phyloP scores from a whole-genome alignment of 2,113 vertebrate genomes.

The Phyllostomus hastatus region DNA sequence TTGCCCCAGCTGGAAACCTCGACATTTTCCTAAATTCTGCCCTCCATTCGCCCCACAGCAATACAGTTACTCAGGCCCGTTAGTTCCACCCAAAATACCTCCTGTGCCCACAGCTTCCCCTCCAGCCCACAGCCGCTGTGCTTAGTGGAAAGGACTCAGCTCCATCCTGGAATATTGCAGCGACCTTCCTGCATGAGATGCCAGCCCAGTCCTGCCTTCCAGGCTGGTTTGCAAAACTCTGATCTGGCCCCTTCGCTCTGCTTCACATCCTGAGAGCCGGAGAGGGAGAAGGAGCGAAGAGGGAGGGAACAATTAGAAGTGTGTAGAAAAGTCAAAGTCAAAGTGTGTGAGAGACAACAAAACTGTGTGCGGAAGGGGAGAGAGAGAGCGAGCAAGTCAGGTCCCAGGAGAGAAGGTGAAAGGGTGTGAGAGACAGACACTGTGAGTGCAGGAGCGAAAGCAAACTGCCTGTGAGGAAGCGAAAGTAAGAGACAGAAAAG shows the following conservation, averaged over 20 bases:
- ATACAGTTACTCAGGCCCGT: not conserved
- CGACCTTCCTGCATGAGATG: not conserved
- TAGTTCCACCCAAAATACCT: not conserved
- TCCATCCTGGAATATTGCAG: rapidly evolving
- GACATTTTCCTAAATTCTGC: not conserved
- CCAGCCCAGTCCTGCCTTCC: not conserved
- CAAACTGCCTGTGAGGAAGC: not conserved
- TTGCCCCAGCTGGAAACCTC: not conserved
- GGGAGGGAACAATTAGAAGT: not conserved
- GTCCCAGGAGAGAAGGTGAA: not conserved
- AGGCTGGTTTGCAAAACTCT: not conserved
- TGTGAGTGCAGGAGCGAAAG: not conserved
- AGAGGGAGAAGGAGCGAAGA: not conserved
- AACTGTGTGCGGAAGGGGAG: not conserved
- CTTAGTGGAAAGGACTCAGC: not conserved
- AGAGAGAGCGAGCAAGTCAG: not conserved
- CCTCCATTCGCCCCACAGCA: not conserved
- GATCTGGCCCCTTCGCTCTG: not conserved
- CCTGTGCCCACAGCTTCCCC: not conserved
- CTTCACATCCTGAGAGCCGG: not conserved
- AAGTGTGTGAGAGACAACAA: not conserved
- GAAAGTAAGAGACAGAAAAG: not conserved
- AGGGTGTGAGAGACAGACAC: not conserved
- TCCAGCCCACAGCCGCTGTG: not conserved
- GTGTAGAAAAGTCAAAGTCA: not conserved